Evolutionary conservation across 1,140 invertebrate species (phyloP), one percentile per base, ranked within the genome.

Genomic region (Ostrea denselamellosa): DNA sequence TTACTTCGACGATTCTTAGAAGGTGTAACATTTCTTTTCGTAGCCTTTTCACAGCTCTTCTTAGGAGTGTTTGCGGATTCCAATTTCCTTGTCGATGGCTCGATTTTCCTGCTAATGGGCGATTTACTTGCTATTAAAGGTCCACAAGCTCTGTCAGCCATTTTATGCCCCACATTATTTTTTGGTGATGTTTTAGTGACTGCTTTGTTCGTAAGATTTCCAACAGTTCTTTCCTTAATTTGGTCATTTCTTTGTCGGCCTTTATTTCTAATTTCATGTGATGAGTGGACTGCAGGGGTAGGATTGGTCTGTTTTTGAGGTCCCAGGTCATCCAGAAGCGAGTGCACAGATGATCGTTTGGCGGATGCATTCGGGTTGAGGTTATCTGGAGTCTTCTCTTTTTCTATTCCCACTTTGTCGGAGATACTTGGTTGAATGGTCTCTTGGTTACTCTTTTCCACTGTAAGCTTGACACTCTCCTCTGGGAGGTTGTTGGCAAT

Each of bases 401-500:
- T 51, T 83, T 54, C 82, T 34, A 34, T 12, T 8, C 10, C 68
- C 22, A 0, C 34, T 77, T 77, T 25, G 9, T 77, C 25, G 17
- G 34, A 83, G 22, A 14, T 17, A 19, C 82, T 54, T 4, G 19
- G 52, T 83, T 83, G 82, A 22, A 83, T 22, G n/a, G 8, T 12
- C 44, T 83, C 82, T 2, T 83, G 8, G 52, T 12, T 83, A 3
- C 25, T 77, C 25, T 77, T 25, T 28, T 28, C 25, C 14, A 28
- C 28, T 34, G 68, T 77, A 17, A 34, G 28, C 28, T 34, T 34
- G 25, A 77, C 25, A n/a, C 82, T 54, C 17, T 83, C 82, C 10
- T 83, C 82, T 8, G 82, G 53, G 9, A 83, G n/a, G 52, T 83
- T 83, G 4, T 17, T 22, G n/a, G 52, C 82, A n/a, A 83, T 83